phyloP scores from a whole-genome alignment of 2,113 vertebrate species.

The Sceloporus tristichus region DNA sequence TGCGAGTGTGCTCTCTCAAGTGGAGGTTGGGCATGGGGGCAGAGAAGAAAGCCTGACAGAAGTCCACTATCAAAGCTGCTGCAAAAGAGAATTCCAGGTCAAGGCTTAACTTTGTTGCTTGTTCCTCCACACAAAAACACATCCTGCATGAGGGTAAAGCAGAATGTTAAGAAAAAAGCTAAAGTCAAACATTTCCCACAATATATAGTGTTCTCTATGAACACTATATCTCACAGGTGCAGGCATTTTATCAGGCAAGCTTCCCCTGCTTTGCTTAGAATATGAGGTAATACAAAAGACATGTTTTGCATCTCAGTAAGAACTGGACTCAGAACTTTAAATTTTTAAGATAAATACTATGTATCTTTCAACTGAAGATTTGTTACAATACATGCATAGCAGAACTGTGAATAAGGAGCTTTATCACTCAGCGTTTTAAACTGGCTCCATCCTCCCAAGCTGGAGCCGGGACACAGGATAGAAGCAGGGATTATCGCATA shows the following conservation, averaged over 20 bases:
- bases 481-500: too few species aligned
- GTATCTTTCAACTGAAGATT: constrained; percentile 45
- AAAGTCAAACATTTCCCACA: background rate
- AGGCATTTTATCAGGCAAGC: background rate
- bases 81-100: too few species aligned
- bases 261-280: too few species aligned
- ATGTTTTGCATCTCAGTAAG: background rate
- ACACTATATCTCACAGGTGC: background rate
- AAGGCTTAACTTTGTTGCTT: background rate
- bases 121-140: background rate
- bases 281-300: background rate
- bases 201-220: background rate
- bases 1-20: too few species aligned
- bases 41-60: too few species aligned
- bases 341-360: constrained; percentile 64
- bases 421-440: too few species aligned
- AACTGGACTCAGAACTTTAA: background rate
- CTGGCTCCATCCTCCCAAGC: too few species aligned
- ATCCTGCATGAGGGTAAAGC: background rate
- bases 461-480: too few species aligned
- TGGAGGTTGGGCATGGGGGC: too few species aligned
- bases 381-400: background rate
- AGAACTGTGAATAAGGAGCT: rapidly evolving
- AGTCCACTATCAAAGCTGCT: too few species aligned
- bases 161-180: background rate